These are phyloP conservation scores for Cryptus viduatorius DNA, from an alignment of 2,888 invertebrate species.

Conservation along the genomic window DNA sequence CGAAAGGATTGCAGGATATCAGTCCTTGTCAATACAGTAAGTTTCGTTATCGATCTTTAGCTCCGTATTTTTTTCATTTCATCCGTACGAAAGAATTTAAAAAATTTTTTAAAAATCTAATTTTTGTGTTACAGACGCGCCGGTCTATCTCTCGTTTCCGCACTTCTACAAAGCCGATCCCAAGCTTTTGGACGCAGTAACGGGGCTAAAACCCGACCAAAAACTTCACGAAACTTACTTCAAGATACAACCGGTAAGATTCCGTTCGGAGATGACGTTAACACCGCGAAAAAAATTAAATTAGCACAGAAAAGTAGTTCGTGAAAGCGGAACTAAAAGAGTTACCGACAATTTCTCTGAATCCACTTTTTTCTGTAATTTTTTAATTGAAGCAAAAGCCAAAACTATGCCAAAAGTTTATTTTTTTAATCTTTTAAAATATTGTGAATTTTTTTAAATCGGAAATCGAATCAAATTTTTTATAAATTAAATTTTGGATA, in stretches of 20 bases:
- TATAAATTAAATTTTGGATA: no score
- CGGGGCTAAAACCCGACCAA: conserved; percentile 90
- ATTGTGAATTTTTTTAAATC: no score
- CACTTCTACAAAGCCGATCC: conserved; percentile 95
- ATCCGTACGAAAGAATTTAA: neutral
- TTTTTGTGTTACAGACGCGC: conserved; percentile 89
- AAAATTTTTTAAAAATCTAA: no score
- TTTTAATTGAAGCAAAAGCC: no score
- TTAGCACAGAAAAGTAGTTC: no score
- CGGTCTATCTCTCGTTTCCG: conserved; percentile 95
- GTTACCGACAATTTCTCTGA: no score
- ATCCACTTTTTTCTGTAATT: neutral
- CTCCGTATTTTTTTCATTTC: conserved; percentile 1
- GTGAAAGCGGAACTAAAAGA: no score
- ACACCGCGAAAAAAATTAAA: no score
- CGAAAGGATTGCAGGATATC: conserved; percentile 93
- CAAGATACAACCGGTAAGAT: conserved; percentile 93
- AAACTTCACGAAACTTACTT: conserved; percentile 92
- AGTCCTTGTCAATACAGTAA: conserved; percentile 95
- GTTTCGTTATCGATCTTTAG: conserved; percentile 74
- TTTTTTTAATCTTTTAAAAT: no score
- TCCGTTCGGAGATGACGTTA: neutral
- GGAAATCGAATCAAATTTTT: no score
- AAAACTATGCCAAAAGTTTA: no score
- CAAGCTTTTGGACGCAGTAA: conserved; percentile 88